Base-by-base conservation (phyloP, 2,113 vertebrate species). In the Ellobius talpinus region DNA sequence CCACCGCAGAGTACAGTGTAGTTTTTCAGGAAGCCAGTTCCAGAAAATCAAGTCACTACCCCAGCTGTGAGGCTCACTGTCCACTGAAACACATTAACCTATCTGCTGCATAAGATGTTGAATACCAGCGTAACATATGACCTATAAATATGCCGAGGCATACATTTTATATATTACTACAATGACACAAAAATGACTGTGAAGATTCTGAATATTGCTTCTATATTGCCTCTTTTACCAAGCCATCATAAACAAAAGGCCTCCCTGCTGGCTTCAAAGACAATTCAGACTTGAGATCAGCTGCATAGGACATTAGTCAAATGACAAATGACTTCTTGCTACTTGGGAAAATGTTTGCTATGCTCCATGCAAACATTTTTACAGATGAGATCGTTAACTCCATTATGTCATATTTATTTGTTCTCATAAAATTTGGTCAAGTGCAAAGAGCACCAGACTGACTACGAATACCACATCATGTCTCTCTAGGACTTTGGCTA, bases 261-360 rank as follows among this genome's bases (percentile, higher is more conserved):
- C 95, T 96, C 87, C 97, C 94, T 89, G 70, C 96, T 88, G 94
- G 95, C 94, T 98, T 98, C 97, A 98, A 98, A 98, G 93, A 55
- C 81, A 61, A 29, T 94, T 79, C 82, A 90, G 50, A 96, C 89
- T 94, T 77, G 82, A 66, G 91, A 90, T 84, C 74, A 87, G 73
- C 86, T 93, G 82, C 31, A 87, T 78, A 68, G 95, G 94, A 97
- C 93, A 90, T 45, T 72, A 88, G 45, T 68, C 85, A 96, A 94
- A 95, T 97, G 97, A 97, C 26, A 0, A 97, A 98, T 94, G 78
- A 74, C 89, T 97, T 96, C 92, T 96, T 77, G 66, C 89, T 84
- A 93, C 82, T 96, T 95, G 89, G 96, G 92, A 97, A 97, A 96
- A 96, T 90, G 97, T 97, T 96, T 96, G 87, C 79, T 74, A 91